Conservation (phyloP, 1,140 invertebrate species). For the Apis cerana region DNA sequence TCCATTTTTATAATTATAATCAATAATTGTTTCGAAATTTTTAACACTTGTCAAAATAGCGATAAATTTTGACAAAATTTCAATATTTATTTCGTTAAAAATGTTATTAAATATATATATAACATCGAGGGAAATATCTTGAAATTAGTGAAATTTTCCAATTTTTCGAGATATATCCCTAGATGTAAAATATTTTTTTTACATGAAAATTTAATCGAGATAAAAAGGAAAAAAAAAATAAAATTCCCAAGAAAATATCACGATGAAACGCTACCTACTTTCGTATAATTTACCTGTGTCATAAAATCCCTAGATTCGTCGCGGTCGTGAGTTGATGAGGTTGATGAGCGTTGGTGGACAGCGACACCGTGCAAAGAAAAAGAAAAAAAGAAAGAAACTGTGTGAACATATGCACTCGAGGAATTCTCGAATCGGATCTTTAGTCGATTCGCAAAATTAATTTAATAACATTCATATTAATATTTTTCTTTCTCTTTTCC, state of each 20-base stretch:
- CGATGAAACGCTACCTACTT: neutral
- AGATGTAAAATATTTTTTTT: no score
- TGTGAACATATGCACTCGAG: neutral
- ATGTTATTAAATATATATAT: no score
- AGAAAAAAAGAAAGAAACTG: neutral
- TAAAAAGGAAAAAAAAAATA: neutral
- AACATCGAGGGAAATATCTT: no score
- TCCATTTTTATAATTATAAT: no score
- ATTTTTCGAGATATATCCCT: no score
- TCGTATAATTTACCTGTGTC: neutral
- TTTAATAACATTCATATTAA: no score
- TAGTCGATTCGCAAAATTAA: neutral
- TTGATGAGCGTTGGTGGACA: constrained; percentile 60
- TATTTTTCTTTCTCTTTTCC: no score
- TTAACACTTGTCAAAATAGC: no score
- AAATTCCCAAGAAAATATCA: neutral
- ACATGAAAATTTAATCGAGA: neutral
- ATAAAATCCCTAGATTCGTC: constrained; percentile 9
- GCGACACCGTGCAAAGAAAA: neutral
- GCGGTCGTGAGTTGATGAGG: constrained; percentile 42
- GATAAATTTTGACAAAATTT: no score
- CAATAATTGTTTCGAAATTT: no score
- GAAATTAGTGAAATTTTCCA: no score
- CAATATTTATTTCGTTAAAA: no score
- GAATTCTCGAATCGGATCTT: constrained; percentile 23